Base-by-base conservation (phyloP, 2,113 vertebrate species). In the Murina feae region DNA sequence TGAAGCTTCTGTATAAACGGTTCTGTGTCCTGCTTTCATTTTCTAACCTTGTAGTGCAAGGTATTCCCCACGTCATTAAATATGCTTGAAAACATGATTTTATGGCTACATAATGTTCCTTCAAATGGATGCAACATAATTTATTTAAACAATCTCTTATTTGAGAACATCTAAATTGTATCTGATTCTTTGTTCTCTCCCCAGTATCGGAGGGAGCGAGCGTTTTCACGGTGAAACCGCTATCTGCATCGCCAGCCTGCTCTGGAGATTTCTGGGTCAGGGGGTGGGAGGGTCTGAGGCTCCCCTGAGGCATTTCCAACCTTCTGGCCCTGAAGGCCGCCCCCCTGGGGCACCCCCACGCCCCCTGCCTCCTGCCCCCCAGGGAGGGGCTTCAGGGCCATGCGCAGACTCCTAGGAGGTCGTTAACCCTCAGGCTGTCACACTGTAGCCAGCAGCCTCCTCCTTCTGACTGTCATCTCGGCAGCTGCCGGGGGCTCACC, bases 71-170 rank as follows among this genome's bases (percentile, higher is more conserved):
- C 4, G 0, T 93, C 86, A 89, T 95, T 92, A 96, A 89, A 81
- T 92, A 90, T 91, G 88, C 89, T 94, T 79, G 80, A 91, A 96
- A 96, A 91, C 65, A 84, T 89, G 83, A 91, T 94, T 95, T 96
- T 93, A 92, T 92, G 78, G 49, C 69, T 83, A 86, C 86, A 92
- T 94, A 93, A 82, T 96, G 80, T 92, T 96, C 86, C 80, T 66
- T 63, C 83, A 92, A 75, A 75, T 89, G 58, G 66, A 93, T 85
- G 49, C 49, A 55, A 69, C 79, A 85, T 89, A 58, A 89, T 91
- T 95, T 85, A 89, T 93, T 95, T 86, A 95, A 96, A 89, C 78
- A 69, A 81, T 37, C 53, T 92, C 63, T 92, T 85, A 58, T 51
- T 94, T 94, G 71, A 39, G 81, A 91, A 68, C 51, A 42, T 93